These are phyloP conservation scores for Trogon melanurus DNA, from an alignment of 2,113 vertebrate species.

Conservation along the genomic window DNA sequence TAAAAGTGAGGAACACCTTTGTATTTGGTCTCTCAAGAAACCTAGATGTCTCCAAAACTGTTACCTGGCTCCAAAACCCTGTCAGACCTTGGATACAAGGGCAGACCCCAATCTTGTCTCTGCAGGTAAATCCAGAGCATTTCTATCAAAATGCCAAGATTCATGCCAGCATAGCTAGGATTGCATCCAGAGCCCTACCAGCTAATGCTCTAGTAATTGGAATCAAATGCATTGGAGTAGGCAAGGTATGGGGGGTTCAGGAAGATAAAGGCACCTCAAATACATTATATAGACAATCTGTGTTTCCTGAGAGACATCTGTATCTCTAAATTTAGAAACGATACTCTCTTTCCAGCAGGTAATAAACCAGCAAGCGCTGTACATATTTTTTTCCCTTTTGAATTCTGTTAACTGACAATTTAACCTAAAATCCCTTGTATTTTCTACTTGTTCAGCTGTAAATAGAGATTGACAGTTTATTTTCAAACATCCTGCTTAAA, in stretches of 20 bases:
- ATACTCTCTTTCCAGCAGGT: conserved; percentile 55
- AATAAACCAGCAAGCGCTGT: conserved; percentile 62
- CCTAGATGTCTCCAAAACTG: background rate
- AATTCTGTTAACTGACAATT: conserved; percentile 85
- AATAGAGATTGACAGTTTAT: conserved; percentile 88
- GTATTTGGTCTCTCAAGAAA: background rate
- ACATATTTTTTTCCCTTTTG: conserved; percentile 78
- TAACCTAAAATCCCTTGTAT: conserved; percentile 82
- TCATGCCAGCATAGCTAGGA: background rate
- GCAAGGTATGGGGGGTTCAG: background rate
- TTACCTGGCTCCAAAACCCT: background rate
- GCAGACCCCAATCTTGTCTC: background rate
- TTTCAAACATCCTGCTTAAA: conserved; percentile 68
- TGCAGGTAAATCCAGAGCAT: background rate
- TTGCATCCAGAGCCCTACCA: background rate
- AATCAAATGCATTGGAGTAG: background rate
- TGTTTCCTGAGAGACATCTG: conserved; percentile 39
- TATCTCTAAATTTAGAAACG: conserved; percentile 45
- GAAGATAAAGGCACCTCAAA: conserved; percentile 15
- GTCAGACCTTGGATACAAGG: background rate
- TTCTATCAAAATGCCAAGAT: background rate
- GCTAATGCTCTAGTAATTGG: background rate
- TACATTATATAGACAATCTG: background rate
- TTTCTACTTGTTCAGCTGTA: conserved; percentile 78
- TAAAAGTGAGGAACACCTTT: background rate